These are phyloP conservation scores for Psittacara wagleri DNA, from an alignment of 2,113 vertebrate species.

Conservation along the genomic window DNA sequence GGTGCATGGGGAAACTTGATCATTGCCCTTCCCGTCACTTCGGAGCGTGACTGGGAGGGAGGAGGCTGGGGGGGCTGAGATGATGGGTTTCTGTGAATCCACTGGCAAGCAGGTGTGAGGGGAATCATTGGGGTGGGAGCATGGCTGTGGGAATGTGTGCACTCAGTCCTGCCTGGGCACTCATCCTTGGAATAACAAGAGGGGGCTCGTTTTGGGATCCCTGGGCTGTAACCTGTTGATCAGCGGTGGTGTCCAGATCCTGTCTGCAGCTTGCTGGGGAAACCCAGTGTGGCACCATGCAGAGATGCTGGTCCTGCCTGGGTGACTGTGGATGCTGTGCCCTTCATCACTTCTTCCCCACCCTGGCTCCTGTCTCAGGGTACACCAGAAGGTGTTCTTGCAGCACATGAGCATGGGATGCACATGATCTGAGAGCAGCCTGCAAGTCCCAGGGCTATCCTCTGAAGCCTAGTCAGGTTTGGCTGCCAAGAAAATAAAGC, in stretches of 20 bases:
- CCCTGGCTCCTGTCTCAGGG: not conserved
- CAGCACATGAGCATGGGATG: rapidly evolving
- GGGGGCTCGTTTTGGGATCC: not conserved
- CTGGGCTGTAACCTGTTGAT: not conserved
- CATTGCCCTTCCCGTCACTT: not conserved
- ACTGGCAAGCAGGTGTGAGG: not conserved
- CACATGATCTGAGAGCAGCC: not conserved
- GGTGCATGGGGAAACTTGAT: not conserved
- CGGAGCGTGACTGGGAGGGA: not conserved
- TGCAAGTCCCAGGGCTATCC: not conserved
- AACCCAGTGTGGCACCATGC: not conserved
- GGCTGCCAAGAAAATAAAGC: not conserved
- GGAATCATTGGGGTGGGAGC: rapidly evolving
- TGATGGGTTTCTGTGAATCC: not conserved
- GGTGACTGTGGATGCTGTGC: rapidly evolving
- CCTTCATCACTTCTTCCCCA: not conserved
- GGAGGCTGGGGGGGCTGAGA: not conserved
- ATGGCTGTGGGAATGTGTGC: not conserved
- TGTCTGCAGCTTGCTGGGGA: rapidly evolving
- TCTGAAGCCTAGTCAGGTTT: not conserved
- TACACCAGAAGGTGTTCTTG: not conserved
- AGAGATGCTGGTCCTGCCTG: not conserved
- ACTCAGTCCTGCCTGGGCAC: not conserved
- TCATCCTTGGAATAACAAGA: not conserved
- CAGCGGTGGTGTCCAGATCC: not conserved